Percentiles rank a stretch among this genome's conserved stretches.
Evolutionary conservation across 2,888 invertebrate genomes (phyloP).

Genomic region (Tolmerus cingulatus): DNA sequence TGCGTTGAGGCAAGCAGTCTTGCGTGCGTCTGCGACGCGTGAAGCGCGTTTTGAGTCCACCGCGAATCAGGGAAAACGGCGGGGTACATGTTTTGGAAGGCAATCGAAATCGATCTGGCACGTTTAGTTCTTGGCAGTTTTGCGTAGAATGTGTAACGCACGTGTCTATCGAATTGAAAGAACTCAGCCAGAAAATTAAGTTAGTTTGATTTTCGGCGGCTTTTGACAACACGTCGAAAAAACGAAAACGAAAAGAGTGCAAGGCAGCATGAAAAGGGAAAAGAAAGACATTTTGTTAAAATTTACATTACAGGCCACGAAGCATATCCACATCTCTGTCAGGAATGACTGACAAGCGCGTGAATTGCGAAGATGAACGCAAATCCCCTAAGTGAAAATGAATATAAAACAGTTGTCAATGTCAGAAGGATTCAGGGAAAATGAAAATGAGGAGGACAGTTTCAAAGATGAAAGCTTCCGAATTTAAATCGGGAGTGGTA

Average conservation of each 20-base stretch:
- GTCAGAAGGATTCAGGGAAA: constrained; percentile 20
- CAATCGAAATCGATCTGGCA: not conserved
- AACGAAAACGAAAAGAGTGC: not conserved
- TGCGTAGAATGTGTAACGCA: not conserved
- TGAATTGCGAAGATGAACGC: constrained; percentile 43
- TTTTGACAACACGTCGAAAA: constrained; percentile 10
- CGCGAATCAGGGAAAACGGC: not conserved
- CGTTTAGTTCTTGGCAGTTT: not conserved
- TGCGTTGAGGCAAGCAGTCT: not conserved
- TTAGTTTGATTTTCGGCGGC: not conserved
- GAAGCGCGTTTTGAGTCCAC: not conserved
- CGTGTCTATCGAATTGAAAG: not conserved
- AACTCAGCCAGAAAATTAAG: constrained; percentile 18
- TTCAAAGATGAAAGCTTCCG: not conserved
- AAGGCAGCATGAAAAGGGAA: not conserved
- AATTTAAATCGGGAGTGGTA: not conserved
- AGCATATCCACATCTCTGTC: constrained; percentile 22
- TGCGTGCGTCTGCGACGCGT: not conserved
- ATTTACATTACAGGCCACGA: constrained; percentile 1
- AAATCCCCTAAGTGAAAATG: constrained; percentile 45
- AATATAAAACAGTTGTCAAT: constrained; percentile 45
- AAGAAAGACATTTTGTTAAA: not conserved
- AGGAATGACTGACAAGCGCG: constrained; percentile 44
- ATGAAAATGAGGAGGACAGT: not conserved
- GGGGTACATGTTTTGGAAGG: not conserved